These are phyloP conservation scores for Arnoldichthys spilopterus DNA, from an alignment of 2,797 vertebrate species.

Conservation along the genomic window DNA sequence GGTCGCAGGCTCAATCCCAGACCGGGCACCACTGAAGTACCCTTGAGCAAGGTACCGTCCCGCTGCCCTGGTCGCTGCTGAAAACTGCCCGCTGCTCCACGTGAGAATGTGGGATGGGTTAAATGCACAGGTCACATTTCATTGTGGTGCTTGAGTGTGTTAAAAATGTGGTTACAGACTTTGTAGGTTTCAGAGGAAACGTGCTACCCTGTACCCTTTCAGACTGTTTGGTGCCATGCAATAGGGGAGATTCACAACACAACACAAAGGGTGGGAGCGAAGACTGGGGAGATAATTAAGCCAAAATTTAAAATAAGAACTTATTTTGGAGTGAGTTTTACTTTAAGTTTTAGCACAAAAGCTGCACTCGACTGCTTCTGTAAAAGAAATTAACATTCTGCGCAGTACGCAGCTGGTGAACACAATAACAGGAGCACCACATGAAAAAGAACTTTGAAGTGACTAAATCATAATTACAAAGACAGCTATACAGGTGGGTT, in stretches of 20 bases:
- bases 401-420: neutral
- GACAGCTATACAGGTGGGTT: constrained; percentile 24
- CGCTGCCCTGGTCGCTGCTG: too few species aligned
- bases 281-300: neutral
- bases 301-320: neutral
- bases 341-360: neutral
- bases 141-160: too few species aligned
- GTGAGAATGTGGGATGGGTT: too few species aligned
- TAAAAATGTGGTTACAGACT: too few species aligned
- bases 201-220: neutral
- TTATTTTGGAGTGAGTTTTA: neutral
- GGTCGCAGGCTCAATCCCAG: too few species aligned
- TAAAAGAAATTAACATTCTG: neutral
- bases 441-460: constrained; percentile 3
- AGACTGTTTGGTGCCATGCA: neutral
- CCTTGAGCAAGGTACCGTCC: too few species aligned
- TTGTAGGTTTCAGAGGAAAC: too few species aligned
- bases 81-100: too few species aligned
- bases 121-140: too few species aligned
- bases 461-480: neutral
- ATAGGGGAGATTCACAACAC: neutral
- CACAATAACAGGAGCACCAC: neutral
- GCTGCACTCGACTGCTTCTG: neutral
- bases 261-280: neutral
- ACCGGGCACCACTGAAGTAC: too few species aligned